Percentiles rank a stretch among this genome's conserved stretches.
phyloP scores from a whole-genome alignment of 2,888 invertebrate species.

The Crematogaster levior region DNA sequence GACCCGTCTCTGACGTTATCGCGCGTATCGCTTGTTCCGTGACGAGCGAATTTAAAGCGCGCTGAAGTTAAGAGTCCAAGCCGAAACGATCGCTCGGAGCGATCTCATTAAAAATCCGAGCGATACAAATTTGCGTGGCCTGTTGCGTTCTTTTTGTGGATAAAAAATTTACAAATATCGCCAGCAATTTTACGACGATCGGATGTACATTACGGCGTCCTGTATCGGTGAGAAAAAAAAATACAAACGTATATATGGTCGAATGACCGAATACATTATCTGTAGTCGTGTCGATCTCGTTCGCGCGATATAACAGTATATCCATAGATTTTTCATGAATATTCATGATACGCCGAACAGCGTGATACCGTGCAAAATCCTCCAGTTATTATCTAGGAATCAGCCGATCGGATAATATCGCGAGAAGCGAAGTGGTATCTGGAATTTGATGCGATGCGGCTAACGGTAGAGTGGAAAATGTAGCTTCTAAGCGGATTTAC shows the following conservation, averaged over 20 bases:
- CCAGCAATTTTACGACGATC: constrained; percentile 14
- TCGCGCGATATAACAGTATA: constrained; percentile 70
- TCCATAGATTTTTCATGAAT: constrained; percentile 73
- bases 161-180: constrained; percentile 17
- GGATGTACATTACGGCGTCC: not conserved
- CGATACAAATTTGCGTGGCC: constrained; percentile 10
- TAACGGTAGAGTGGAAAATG: constrained; percentile 37
- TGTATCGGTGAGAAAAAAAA: constrained; percentile 22
- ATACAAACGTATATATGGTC: constrained; percentile 8
- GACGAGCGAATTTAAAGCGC: constrained; percentile 40
- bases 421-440: constrained; percentile 27
- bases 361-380: constrained; percentile 37
- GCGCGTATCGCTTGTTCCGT: constrained; percentile 44
- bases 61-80: not conserved
- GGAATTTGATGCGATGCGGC: constrained; percentile 52
- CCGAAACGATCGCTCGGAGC: constrained; percentile 18
- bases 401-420: constrained; percentile 55
- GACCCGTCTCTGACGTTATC: constrained; percentile 58
- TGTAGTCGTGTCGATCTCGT: constrained; percentile 71
- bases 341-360: constrained; percentile 68
- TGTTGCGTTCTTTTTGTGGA: not conserved
- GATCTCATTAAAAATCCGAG: constrained; percentile 24
- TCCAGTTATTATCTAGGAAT: constrained; percentile 61
- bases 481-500: constrained; percentile 20
- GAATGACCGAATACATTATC: constrained; percentile 70